phyloP scores from a whole-genome alignment of 2,888 invertebrate genomes.

The Heliconius ethilla region DNA sequence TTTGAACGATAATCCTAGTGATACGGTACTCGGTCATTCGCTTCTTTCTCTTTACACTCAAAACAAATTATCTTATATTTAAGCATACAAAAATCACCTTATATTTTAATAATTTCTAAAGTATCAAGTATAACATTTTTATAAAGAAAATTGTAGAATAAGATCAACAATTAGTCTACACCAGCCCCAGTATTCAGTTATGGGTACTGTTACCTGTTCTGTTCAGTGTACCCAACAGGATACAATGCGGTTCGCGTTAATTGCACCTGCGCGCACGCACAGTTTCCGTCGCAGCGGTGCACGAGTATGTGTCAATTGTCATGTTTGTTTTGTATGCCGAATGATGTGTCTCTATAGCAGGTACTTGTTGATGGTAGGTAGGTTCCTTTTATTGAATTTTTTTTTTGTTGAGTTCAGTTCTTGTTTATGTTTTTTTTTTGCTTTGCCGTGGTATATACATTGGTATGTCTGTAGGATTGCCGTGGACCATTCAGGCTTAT shows the following conservation, averaged over 20 bases:
- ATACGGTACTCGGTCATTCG: too few species aligned
- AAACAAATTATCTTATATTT: too few species aligned
- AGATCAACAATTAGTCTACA: background rate
- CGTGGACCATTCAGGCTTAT: background rate
- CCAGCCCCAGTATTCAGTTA: background rate
- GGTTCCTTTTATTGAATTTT: slow-evolving; percentile 9
- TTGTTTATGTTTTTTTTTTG: background rate
- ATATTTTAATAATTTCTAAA: background rate
- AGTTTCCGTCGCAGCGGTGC: slow-evolving; percentile 56
- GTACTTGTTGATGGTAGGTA: slow-evolving; percentile 34
- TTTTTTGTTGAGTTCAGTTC: background rate
- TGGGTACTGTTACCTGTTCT: slow-evolving; percentile 52
- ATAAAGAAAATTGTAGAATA: background rate
- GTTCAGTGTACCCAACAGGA: slow-evolving; percentile 54
- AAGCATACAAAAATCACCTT: too few species aligned
- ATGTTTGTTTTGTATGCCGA: slow-evolving; percentile 25
- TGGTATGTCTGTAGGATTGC: too few species aligned
- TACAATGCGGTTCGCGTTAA: slow-evolving; percentile 62
- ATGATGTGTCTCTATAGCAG: slow-evolving; percentile 39
- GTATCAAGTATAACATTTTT: background rate
- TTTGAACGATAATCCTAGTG: background rate
- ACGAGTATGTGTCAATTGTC: slow-evolving; percentile 39
- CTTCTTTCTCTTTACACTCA: too few species aligned
- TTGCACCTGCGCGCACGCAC: slow-evolving; percentile 56
- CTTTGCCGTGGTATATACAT: too few species aligned